Evolutionary conservation across 37 sponge, comb jelly and placozoan species (phyloP).

Genomic region (Eunapius fragilis): DNA sequence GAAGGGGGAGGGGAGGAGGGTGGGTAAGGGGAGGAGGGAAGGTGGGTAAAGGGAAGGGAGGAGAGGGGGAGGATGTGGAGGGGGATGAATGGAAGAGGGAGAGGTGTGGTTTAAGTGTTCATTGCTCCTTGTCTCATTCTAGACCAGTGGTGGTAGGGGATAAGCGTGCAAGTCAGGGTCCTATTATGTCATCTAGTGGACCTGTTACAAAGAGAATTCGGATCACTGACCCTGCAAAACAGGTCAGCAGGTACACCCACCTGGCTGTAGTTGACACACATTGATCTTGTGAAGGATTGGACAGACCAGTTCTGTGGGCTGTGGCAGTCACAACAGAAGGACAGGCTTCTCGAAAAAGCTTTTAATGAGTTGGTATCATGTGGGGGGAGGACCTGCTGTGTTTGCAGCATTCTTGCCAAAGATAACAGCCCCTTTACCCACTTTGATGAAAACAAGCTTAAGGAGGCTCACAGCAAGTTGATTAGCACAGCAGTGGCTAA

Average conservation of each 20-base stretch:
- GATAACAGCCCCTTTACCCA: conserved; percentile 45
- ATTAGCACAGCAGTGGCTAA: neutral
- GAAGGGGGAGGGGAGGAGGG: neutral
- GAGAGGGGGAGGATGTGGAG: too few relatives aligned
- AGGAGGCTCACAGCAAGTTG: neutral
- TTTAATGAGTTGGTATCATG: conserved; percentile 63
- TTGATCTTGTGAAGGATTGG: conserved; percentile 48
- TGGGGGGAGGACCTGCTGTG: conserved; percentile 55
- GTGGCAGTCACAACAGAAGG: conserved; percentile 67
- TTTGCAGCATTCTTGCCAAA: conserved; percentile 55
- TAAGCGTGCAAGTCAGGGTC: conserved; percentile 32
- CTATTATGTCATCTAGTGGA: neutral
- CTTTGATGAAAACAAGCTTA: conserved; percentile 26
- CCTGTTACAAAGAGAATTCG: conserved; percentile 8
- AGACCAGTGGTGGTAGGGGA: conserved; percentile 3
- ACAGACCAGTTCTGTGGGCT: conserved; percentile 59
- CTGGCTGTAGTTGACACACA: neutral
- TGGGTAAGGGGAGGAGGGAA: neutral
- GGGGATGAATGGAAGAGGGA: too few relatives aligned
- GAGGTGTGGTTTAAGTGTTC: too few relatives aligned
- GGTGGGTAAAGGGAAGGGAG: too few relatives aligned
- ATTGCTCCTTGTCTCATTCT: neutral
- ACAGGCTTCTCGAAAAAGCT: conserved; percentile 63
- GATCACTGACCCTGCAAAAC: conserved; percentile 8
- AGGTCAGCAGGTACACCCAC: neutral